phyloP scores from a whole-genome alignment of 2,797 vertebrate species.

The Lacerta agilis region DNA sequence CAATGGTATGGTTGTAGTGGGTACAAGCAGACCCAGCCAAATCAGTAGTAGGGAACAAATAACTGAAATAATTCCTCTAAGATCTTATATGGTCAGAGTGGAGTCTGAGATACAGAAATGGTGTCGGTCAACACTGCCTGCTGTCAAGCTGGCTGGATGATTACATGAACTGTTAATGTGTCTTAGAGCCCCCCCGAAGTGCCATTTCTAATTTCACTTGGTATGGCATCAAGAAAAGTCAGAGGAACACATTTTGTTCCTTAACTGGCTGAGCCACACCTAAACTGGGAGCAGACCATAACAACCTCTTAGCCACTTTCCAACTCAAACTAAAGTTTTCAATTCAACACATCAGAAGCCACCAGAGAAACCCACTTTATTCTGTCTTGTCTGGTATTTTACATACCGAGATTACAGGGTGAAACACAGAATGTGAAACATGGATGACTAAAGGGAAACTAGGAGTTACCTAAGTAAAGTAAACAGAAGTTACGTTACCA shows the following conservation, averaged over 20 bases:
- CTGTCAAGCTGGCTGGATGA: not conserved
- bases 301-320: not conserved
- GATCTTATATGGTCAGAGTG: not conserved
- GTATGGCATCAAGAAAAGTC: not conserved
- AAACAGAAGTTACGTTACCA: not conserved
- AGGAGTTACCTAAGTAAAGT: not conserved
- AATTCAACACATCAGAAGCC: not conserved
- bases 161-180: not conserved
- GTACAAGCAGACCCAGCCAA: not conserved
- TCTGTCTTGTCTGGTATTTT: not conserved
- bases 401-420: not conserved
- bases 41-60: not conserved
- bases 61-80: not conserved
- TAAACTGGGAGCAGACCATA: not conserved
- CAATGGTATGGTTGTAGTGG: not conserved
- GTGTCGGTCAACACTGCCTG: not conserved
- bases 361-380: not conserved
- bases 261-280: not conserved
- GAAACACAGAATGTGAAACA: not conserved
- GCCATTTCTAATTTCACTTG: not conserved
- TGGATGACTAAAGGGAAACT: not conserved
- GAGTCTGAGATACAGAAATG: not conserved
- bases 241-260: not conserved
- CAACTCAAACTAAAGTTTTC: not conserved
- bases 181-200: not conserved